Percentiles rank a stretch among this genome's conserved stretches.
These are phyloP conservation scores for Eulemur rubriventer DNA, from an alignment of 2,797 vertebrate genomes.

Conservation along the genomic window DNA sequence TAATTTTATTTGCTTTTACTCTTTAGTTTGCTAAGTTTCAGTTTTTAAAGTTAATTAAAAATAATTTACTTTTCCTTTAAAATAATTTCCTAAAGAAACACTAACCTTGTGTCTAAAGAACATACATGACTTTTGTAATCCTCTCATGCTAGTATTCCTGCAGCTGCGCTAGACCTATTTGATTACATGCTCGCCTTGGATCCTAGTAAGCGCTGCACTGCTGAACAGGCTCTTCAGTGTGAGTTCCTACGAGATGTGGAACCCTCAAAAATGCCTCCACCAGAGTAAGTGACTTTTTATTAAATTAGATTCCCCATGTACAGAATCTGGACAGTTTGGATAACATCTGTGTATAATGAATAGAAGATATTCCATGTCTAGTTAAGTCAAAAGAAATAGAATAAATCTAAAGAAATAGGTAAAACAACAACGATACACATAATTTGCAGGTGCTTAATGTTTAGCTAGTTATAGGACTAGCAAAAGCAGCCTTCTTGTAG, in stretches of 20 bases:
- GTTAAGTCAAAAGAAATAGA: slow-evolving; percentile 25
- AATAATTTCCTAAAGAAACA: slow-evolving; percentile 36
- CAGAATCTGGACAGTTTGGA: slow-evolving; percentile 25
- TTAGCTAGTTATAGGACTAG: slow-evolving; percentile 1
- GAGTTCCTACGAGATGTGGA: slow-evolving; percentile 98
- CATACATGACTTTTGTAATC: slow-evolving; percentile 47
- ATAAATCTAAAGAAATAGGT: neutral
- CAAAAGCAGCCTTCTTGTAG: slow-evolving; percentile 30
- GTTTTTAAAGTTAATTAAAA: neutral
- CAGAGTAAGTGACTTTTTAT: slow-evolving; percentile 90
- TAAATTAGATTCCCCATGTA: neutral
- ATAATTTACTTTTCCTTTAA: neutral
- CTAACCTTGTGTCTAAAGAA: neutral
- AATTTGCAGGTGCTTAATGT: slow-evolving; percentile 21
- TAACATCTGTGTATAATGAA: neutral
- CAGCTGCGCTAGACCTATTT: slow-evolving; percentile 95
- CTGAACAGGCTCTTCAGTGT: slow-evolving; percentile 95
- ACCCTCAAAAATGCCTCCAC: slow-evolving; percentile 98
- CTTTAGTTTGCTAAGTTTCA: neutral
- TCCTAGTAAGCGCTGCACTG: slow-evolving; percentile 96
- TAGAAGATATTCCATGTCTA: neutral
- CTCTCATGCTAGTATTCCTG: slow-evolving; percentile 90
- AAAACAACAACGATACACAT: slow-evolving; percentile 8
- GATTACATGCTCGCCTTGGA: slow-evolving; percentile 99
- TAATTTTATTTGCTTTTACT: neutral